Percentiles rank a stretch among this genome's conserved stretches.
phyloP scores from a whole-genome alignment of 1,140 invertebrate genomes.

The Rhopalosiphum maidis region DNA sequence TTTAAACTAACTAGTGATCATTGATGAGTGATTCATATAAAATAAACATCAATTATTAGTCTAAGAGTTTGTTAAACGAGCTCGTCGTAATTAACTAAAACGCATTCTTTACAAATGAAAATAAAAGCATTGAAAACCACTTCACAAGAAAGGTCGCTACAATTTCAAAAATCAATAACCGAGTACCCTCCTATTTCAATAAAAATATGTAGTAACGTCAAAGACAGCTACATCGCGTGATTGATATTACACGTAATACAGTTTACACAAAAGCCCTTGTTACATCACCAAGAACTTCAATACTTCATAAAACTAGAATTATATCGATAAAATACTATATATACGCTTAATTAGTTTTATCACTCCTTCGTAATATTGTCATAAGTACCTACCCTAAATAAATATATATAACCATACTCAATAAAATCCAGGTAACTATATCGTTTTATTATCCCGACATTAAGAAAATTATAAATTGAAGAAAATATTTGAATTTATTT shows the following conservation, averaged over 20 bases:
- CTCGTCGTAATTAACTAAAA: neutral
- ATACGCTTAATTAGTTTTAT: neutral
- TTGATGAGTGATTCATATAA: neutral
- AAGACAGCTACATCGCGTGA: slow-evolving; percentile 37
- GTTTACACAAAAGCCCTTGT: neutral
- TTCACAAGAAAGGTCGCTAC: slow-evolving; percentile 5
- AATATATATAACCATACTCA: neutral
- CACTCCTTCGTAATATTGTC: neutral
- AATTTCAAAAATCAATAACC: slow-evolving; percentile 35
- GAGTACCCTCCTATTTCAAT: slow-evolving; percentile 10
- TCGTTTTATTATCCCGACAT: too few species aligned
- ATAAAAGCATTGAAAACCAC: slow-evolving; percentile 1
- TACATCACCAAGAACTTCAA: neutral
- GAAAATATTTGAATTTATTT: neutral
- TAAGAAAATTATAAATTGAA: too few species aligned
- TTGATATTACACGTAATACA: slow-evolving; percentile 41
- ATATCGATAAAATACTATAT: neutral
- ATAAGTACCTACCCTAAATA: neutral
- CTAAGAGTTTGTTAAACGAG: neutral
- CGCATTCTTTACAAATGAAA: neutral
- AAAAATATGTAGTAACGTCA: slow-evolving; percentile 17
- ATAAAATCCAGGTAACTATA: too few species aligned
- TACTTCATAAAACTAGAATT: slow-evolving; percentile 1
- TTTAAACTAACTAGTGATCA: neutral
- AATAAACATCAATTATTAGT: neutral